Percentiles rank a stretch among this genome's conserved stretches.
phyloP scores from a whole-genome alignment of 2,797 vertebrate genomes.

The Spheniscus humboldti region DNA sequence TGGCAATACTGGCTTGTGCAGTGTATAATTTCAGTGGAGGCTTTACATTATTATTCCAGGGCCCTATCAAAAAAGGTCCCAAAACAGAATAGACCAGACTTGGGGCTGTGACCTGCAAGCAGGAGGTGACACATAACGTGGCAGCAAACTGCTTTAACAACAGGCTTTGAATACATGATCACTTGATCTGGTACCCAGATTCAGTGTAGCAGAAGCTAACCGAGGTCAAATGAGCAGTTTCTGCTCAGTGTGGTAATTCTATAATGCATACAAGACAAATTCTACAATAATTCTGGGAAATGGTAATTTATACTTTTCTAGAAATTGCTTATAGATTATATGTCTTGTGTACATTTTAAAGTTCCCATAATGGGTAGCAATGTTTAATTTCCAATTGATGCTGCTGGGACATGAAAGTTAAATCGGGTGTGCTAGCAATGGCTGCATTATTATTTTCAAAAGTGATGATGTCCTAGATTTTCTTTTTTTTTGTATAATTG shows the following conservation, averaged over 20 bases:
- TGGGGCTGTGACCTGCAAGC: background rate
- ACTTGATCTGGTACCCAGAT: background rate
- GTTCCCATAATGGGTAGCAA: background rate
- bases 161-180: background rate
- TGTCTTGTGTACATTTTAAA: background rate
- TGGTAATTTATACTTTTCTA: background rate
- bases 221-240: background rate
- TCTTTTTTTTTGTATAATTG: background rate
- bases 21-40: background rate
- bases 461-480: background rate
- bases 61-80: background rate
- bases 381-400: background rate
- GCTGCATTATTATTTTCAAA: background rate
- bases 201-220: background rate
- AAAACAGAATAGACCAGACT: background rate
- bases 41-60: background rate
- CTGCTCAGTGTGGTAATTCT: background rate
- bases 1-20: background rate
- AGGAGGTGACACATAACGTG: background rate
- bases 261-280: background rate
- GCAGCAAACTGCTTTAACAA: background rate
- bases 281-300: background rate
- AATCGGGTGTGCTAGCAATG: background rate
- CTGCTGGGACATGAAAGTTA: background rate
- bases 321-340: background rate